A percentile compares a stretch with the other conserved stretches of the same genome.
Evolutionary conservation across 2,888 invertebrate species (phyloP).

Genomic region (Scaptomyza caliginosa): DNA sequence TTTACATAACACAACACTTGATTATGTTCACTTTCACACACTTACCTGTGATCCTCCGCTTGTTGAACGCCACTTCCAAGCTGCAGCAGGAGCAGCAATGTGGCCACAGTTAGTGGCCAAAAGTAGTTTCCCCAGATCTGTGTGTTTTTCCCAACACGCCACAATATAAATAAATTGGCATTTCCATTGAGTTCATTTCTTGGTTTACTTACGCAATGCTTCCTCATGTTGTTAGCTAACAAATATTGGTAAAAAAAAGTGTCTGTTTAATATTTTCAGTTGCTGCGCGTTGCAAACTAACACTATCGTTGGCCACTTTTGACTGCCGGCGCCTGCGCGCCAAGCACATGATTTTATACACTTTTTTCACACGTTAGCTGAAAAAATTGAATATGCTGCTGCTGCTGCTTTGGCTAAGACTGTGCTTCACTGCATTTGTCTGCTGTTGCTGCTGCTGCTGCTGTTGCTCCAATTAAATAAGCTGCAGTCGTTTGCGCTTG

Average conservation of each 20-base stretch:
- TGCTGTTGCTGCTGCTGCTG: constrained; percentile 17
- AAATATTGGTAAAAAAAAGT: neutral
- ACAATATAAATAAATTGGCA: constrained; percentile 14
- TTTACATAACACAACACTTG: neutral
- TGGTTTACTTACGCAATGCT: constrained; percentile 72
- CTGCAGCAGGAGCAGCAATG: constrained; percentile 39
- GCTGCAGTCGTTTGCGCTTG: constrained; percentile 37
- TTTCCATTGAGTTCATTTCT: constrained; percentile 32
- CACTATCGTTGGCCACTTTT: constrained; percentile 49
- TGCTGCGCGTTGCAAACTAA: neutral
- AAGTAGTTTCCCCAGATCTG: constrained; percentile 42
- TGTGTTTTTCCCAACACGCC: constrained; percentile 19
- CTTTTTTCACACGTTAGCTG: constrained; percentile 46
- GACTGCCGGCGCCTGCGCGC: constrained; percentile 73
- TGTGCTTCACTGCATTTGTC: neutral
- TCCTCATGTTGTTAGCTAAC: constrained; percentile 59
- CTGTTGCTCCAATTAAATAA: constrained; percentile 69
- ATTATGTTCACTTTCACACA: too few relatives aligned
- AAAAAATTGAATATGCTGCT: neutral
- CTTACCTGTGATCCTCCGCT: constrained; percentile 68
- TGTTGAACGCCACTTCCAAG: constrained; percentile 51
- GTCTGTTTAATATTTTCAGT: constrained; percentile 14
- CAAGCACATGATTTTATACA: constrained; percentile 74
- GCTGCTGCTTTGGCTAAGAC: constrained; percentile 1
- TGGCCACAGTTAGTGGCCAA: constrained; percentile 25